These are phyloP conservation scores for Rhinichthys osculus DNA, from an alignment of 2,797 vertebrate genomes.

Conservation along the genomic window DNA sequence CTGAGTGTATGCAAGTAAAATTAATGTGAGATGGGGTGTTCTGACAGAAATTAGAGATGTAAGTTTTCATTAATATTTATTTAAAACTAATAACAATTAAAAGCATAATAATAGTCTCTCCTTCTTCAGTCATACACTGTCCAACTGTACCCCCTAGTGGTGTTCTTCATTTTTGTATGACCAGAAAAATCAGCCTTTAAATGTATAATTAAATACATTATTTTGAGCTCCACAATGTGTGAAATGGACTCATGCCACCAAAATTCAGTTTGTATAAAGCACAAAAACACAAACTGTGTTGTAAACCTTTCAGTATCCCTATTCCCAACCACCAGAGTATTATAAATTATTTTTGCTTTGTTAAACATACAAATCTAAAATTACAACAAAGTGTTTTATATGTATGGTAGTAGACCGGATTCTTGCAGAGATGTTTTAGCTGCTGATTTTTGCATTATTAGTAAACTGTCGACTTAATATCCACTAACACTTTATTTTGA, in stretches of 20 bases:
- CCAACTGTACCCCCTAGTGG: slow-evolving; percentile 36
- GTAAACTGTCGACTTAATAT: too few species aligned
- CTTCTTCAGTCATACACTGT: not conserved
- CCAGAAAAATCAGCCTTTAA: not conserved
- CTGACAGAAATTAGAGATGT: not conserved
- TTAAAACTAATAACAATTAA: not conserved
- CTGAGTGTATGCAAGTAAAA: slow-evolving; percentile 9
- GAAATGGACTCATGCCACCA: not conserved
- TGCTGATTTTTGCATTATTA: not conserved
- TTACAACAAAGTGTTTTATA: not conserved
- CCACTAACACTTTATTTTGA: not conserved
- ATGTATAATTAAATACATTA: not conserved
- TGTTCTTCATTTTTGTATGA: not conserved
- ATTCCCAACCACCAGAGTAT: not conserved
- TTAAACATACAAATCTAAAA: not conserved
- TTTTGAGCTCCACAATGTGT: not conserved
- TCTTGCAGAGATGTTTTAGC: not conserved
- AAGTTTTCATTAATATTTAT: not conserved
- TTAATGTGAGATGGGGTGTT: not conserved
- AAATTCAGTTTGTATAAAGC: not conserved
- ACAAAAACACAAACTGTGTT: not conserved
- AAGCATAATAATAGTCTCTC: not conserved
- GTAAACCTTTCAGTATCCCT: not conserved
- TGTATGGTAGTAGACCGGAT: not conserved
- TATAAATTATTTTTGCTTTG: not conserved